Base-by-base conservation (phyloP, 1,140 invertebrate genomes). In the Macrobrachium rosenbergii region DNA sequence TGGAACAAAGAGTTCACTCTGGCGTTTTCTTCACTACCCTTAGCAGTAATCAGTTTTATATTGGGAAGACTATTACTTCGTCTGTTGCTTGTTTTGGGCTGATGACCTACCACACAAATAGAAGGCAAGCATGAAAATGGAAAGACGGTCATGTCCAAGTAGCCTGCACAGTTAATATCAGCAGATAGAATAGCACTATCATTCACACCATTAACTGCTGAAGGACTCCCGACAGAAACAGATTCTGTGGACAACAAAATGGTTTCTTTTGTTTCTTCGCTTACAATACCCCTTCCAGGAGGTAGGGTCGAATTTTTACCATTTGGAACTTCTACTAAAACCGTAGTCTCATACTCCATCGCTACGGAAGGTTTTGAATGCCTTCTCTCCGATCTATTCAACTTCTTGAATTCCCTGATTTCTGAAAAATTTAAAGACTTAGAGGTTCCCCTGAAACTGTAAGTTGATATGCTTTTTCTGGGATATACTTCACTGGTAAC, bases 31-130 rank as follows among this genome's bases (percentile, higher is more conserved):
- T 62, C 73, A 0, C 45, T 62, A 10, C 10, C 19, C 52, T 76
- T 60, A 28, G 58, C 60, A n/a, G 45, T 45, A 28, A 19, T n/a
- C 37, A 67, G 73, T 3, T 12, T 63, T 63, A 85, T 85, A n/a
- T 78, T 78, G 19, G 83, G 83, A 21, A 85, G 75, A 21, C 83
- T 85, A 63, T 85, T 85, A 60, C 83, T 78, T 23, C 83, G 83
- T 14, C 75, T 63, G 16, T 78, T 85, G 75, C 8, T 52, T 0
- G 12, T 2, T 12, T 52, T 52, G 7, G 52, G 0, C 7, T 52
- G 52, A 52, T 52, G 52, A 52, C 52, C 52, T 2, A 5, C 52
- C 6, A 52, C 52, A 52, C 52, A 52, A 52, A 52, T 8, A 52
- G 52, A 52, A 0, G 52, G 52, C 0, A 52, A 8, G 12, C 52